A percentile compares a stretch with the other conserved stretches of the same genome.
Conservation (phyloP, 2,888 invertebrate species). For the Seira sanloemensis region DNA sequence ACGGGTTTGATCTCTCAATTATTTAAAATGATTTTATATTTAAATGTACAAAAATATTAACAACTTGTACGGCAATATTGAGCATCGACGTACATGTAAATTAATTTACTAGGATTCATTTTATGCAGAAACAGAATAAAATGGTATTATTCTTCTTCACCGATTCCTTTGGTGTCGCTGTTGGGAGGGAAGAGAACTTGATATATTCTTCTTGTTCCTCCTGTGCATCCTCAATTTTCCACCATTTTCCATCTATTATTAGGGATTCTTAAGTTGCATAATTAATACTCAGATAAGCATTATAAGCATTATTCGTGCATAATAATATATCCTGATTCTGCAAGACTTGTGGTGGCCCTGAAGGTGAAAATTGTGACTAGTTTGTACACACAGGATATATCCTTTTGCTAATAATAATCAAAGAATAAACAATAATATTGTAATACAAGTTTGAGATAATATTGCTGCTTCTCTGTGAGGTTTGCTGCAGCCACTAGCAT, state of each 20-base stretch:
- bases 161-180: constrained; percentile 61
- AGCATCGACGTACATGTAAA: too few species aligned
- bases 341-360: constrained; percentile 40
- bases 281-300: constrained; percentile 54
- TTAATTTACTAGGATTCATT: too few species aligned
- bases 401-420: constrained; percentile 43
- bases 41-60: too few species aligned
- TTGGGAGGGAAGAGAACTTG: constrained; percentile 54
- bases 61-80: too few species aligned
- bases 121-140: too few species aligned
- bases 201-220: constrained; percentile 45
- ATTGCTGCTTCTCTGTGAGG: too few species aligned
- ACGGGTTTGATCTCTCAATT: too few species aligned
- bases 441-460: constrained; percentile 36
- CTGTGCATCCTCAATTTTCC: constrained; percentile 22
- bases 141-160: too few species aligned
- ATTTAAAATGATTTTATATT: too few species aligned
- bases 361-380: constrained; percentile 6
- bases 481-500: not conserved
- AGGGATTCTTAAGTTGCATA: constrained; percentile 47
- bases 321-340: constrained; percentile 39
- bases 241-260: constrained; percentile 40
- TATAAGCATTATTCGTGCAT: constrained; percentile 45
- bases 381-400: not conserved
- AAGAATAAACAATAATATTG: constrained; percentile 18